A percentile compares a stretch with the other conserved stretches of the same genome.
These are phyloP conservation scores for Ceratothoa steindachneri DNA, from an alignment of 2,888 invertebrate genomes.

Conservation along the genomic window DNA sequence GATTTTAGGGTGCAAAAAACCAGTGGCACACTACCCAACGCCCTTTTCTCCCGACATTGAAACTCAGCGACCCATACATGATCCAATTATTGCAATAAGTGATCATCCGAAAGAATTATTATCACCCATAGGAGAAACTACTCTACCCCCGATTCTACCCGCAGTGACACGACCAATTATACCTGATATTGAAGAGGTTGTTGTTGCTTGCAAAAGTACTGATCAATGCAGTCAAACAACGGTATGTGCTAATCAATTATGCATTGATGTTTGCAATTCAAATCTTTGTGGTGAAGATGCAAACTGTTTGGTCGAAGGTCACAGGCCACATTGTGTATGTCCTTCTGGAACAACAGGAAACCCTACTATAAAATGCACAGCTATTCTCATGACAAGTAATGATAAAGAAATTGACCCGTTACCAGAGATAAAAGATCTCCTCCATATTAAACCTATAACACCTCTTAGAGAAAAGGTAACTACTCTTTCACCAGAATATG, in stretches of 20 bases:
- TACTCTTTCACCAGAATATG: neutral
- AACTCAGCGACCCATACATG: neutral
- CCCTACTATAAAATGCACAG: slow-evolving; percentile 61
- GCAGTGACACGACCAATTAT: neutral
- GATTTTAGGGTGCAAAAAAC: slow-evolving; percentile 63
- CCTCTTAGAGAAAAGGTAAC: slow-evolving; percentile 23
- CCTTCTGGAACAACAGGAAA: slow-evolving; percentile 61
- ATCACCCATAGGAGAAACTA: neutral
- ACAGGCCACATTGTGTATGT: slow-evolving; percentile 64
- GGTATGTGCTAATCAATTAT: slow-evolving; percentile 67
- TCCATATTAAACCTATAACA: neutral
- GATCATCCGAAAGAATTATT: neutral
- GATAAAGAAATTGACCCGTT: slow-evolving; percentile 1
- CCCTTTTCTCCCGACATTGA: neutral
- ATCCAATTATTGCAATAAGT: neutral
- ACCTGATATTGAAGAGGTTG: neutral
- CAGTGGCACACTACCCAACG: neutral
- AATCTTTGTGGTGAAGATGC: slow-evolving; percentile 36
- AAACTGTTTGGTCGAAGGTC: slow-evolving; percentile 5
- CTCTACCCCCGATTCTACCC: neutral
- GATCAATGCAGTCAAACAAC: slow-evolving; percentile 67
- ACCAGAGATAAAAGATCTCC: neutral
- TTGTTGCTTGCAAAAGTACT: slow-evolving; percentile 56
- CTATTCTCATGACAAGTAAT: slow-evolving; percentile 55
- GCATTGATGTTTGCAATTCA: slow-evolving; percentile 56